Base-by-base conservation (phyloP, 2,888 invertebrate genomes). In the Piscicola geometra region DNA sequence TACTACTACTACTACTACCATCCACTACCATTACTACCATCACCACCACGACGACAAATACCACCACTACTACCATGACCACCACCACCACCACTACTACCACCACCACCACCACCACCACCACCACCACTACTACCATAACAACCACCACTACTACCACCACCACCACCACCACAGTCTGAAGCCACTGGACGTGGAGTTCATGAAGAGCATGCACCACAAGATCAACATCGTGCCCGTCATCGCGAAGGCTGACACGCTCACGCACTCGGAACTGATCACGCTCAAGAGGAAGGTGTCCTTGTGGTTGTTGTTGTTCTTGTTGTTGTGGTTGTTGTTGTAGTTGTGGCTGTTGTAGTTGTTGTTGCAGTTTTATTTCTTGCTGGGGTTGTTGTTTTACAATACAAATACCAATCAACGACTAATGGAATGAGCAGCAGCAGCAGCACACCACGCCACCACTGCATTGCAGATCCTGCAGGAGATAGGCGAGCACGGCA, bases 401-500 rank as follows among this genome's bases (percentile, higher is more conserved):
- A n/a, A n/a, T n/a, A n/a, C n/a, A n/a, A n/a, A n/a, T n/a, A n/a
- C n/a, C n/a, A n/a, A n/a, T n/a, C n/a, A n/a, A n/a, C n/a, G n/a
- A n/a, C n/a, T n/a, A n/a, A n/a, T n/a, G n/a, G n/a, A n/a, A n/a
- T n/a, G n/a, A n/a, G n/a, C n/a, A n/a, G n/a, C n/a, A n/a, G n/a
- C n/a, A n/a, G n/a, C n/a, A n/a, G n/a, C n/a, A 18, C 21, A 3
- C 18, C 25, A 50, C 52, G 28, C 64, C 56, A 33, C 60, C 5
- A 25, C 1, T 12, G 18, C 30, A 30, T 25, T 9, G 60, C 80
- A 91, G 90, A 89, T 93, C 0, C 89, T 95, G 89, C 92, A 93
- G 82, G 95, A 96, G 87, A 94, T 97, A 73, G 91, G 92, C 81
- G 90, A 90, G 79, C 90, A 93, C 84, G 93, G 93, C 67, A 95